Base-by-base conservation (phyloP, 1,140 invertebrate species). In the Piezodorus guildinii region DNA sequence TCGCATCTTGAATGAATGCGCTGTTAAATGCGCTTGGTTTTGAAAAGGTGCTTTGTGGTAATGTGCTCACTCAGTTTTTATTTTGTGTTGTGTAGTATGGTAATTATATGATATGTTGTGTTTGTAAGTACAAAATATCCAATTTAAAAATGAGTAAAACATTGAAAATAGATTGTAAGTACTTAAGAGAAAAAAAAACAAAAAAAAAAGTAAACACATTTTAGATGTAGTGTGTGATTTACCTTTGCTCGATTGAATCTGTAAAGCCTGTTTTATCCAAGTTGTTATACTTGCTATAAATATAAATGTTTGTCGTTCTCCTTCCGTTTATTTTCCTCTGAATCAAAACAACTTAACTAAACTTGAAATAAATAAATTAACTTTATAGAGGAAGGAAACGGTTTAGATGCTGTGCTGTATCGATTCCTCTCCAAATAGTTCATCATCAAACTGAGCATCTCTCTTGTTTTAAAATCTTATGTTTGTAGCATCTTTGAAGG, bases 291-390 rank as follows among this genome's bases (percentile, higher is more conserved):
- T 56, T 23, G 17, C 19, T 23, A 49, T 49, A 21, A 19, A 49
- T 19, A 56, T 56, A 23, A 23, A 23, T 56, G 17, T 56, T 23
- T 56, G 52, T 56, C 23, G 23, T 23, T 56, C 2, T 15, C 23
- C 52, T 25, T 15, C 19, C 52, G 25, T 49, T 56, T 56, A 56
- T 56, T 56, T 56, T 56, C 52, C 52, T 56, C 23, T 25, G 23
- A 56, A 15, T 23, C 23, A 25, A 56, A 56, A 56, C 6, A 39
- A 39, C 34, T 39, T 39, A 30, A n/a, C 30, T 5, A 39, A 39
- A 39, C 34, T 10, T 39, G 2, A 39, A 39, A 8, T n/a, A 39
- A 39, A 30, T 30, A 30, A 39, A 39, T 39, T 6, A 39, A 39
- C 34, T 1, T 39, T 10, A 39, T 39, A 4, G 34, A 39, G 34